These are phyloP conservation scores for Emmelina monodactyla DNA, from an alignment of 2,888 invertebrate genomes.

Conservation along the genomic window DNA sequence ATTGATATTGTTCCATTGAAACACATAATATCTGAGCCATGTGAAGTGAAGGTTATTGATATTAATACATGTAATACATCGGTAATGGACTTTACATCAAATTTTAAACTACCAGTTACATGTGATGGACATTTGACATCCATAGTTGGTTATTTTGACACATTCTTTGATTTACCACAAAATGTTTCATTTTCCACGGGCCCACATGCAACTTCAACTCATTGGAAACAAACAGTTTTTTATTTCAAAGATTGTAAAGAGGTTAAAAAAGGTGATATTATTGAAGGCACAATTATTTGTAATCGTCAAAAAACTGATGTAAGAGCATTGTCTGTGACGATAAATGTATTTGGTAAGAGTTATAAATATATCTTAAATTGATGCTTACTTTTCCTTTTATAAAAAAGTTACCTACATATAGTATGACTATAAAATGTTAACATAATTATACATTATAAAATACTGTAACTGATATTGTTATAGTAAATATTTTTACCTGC, in stretches of 20 bases:
- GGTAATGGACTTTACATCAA: slow-evolving; percentile 75
- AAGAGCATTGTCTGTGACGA: slow-evolving; percentile 74
- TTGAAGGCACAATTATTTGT: slow-evolving; percentile 76
- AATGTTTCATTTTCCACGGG: slow-evolving; percentile 79
- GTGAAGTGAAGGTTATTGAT: slow-evolving; percentile 75
- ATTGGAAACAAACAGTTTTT: slow-evolving; percentile 96
- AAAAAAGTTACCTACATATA: too few species aligned
- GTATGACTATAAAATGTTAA: too few species aligned
- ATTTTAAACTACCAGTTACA: slow-evolving; percentile 71
- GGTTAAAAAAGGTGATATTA: slow-evolving; percentile 71
- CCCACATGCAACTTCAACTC: slow-evolving; percentile 77
- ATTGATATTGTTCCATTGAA: slow-evolving; percentile 60
- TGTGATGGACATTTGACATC: slow-evolving; percentile 77
- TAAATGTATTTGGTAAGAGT: slow-evolving; percentile 69
- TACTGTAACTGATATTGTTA: background rate
- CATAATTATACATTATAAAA: background rate
- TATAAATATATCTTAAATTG: slow-evolving; percentile 72
- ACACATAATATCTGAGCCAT: slow-evolving; percentile 72
- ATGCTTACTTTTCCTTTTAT: too few species aligned
- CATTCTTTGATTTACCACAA: slow-evolving; percentile 77
- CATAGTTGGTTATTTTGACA: slow-evolving; percentile 91
- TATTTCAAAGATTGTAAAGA: slow-evolving; percentile 77
- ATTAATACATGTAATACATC: slow-evolving; percentile 75
- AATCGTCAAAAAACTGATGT: slow-evolving; percentile 76
- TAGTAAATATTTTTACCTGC: too few species aligned